Percentiles rank a stretch among this genome's conserved stretches.
Conservation (phyloP, 2,797 vertebrate genomes). For the Neosilurus mollespiculum region DNA sequence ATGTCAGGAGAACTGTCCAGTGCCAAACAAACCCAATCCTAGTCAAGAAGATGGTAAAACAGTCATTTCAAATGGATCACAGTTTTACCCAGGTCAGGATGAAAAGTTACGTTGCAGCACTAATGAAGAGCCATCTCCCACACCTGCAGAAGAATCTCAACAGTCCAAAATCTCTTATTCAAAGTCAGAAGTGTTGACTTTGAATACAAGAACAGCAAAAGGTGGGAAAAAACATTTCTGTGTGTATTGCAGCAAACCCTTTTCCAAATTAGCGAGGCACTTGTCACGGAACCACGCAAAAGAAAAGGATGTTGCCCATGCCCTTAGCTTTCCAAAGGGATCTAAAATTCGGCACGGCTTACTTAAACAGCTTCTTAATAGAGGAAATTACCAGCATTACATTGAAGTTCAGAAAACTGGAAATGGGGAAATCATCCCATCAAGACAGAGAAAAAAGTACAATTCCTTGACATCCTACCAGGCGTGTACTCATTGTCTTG, state of each 20-base stretch:
- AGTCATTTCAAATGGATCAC: not conserved
- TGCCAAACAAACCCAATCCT: not conserved
- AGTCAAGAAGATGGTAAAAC: not conserved
- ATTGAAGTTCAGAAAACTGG: slow-evolving; percentile 42
- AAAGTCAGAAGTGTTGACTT: not conserved
- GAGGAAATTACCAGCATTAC: slow-evolving; percentile 47
- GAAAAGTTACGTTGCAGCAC: not conserved
- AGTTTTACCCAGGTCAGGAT: not conserved
- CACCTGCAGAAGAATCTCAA: not conserved
- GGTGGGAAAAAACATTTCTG: slow-evolving; percentile 37
- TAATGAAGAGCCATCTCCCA: not conserved
- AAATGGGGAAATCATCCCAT: slow-evolving; percentile 41
- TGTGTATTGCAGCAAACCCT: slow-evolving; percentile 41
- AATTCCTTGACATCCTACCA: slow-evolving; percentile 25
- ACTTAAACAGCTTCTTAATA: slow-evolving; percentile 40
- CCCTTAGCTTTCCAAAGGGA: slow-evolving; percentile 43
- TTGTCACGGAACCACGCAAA: slow-evolving; percentile 29
- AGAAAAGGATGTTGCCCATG: slow-evolving; percentile 42
- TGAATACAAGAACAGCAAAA: slow-evolving; percentile 3
- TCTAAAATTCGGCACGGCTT: slow-evolving; percentile 30
- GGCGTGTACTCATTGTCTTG: slow-evolving; percentile 42
- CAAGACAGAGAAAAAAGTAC: slow-evolving; percentile 28
- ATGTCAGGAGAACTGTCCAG: not conserved
- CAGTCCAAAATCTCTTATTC: not conserved
- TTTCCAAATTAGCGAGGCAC: slow-evolving; percentile 44